These are phyloP conservation scores for Thryonomys swinderianus DNA, from an alignment of 2,113 vertebrate species.

Conservation along the genomic window DNA sequence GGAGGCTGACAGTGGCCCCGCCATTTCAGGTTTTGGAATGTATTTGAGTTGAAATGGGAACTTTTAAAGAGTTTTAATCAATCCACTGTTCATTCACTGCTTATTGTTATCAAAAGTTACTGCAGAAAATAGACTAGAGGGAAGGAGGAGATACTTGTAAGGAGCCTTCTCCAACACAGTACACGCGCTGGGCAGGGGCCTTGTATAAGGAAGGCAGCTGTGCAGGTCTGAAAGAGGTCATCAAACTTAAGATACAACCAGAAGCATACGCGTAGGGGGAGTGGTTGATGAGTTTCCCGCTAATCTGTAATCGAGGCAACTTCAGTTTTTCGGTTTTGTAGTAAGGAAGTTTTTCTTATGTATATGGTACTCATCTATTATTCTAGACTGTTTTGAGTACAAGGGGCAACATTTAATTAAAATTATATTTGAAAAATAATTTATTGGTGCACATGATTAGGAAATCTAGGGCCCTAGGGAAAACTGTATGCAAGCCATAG, in stretches of 20 bases:
- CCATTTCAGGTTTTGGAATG: not conserved
- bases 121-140: not conserved
- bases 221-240: not conserved
- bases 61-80: not conserved
- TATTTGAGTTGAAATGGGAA: not conserved
- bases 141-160: not conserved
- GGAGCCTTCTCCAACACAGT: not conserved
- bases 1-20: not conserved
- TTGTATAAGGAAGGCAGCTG: not conserved
- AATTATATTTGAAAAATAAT: conserved; percentile 29
- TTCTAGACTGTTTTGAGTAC: not conserved
- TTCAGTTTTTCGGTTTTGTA: not conserved
- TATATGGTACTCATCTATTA: not conserved
- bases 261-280: not conserved
- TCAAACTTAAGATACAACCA: not conserved
- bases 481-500: not conserved
- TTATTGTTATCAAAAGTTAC: not conserved
- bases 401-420: conserved; percentile 8
- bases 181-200: not conserved
- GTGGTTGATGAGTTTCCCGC: not conserved
- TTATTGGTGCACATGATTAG: not conserved
- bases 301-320: not conserved
- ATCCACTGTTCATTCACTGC: not conserved
- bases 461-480: not conserved
- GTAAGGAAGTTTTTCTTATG: not conserved